Evolutionary conservation across 2,888 invertebrate species (phyloP), one percentile per base, ranked within the genome.

Genomic region (Listrodromus nycthemerus): DNA sequence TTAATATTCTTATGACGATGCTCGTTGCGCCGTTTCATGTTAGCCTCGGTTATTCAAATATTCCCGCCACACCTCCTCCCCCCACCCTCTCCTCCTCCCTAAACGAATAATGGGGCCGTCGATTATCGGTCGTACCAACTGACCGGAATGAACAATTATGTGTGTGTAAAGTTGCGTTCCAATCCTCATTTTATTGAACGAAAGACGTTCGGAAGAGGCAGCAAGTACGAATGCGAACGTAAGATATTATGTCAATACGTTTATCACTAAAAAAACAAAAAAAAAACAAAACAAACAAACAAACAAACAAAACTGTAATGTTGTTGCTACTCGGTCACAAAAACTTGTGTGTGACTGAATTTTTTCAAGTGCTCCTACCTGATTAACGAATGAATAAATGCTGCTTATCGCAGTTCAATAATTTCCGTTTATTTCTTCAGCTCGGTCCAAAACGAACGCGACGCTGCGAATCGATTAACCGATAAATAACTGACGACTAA

Each of bases 321-420:
- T 86, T 79, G 79, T 84, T 80, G 84, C 81, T 84, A 73, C 73
- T 81, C 87, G 87, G 86, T 89, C 87, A 87, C 88, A 76, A 85
- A 84, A 86, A 87, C 86, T 81, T 80, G 82, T 83, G 88, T 86
- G 88, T 87, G 87, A 87, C 85, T 87, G 85, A 87, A 83, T 89
- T 86, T 86, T 83, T 89, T 87, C 86, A 85, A 88, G 88, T 87
- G 89, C 88, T 89, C 88, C 87, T 88, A 88, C 88, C 88, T 88
- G 88, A 89, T 88, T 89, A 88, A 90, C 85, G 74, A 89, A 89
- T 84, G 86, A 90, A 92, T 91, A 91, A 92, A 92, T 86, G 89
- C 92, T 91, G 92, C 91, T 92, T 92, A 89, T 84, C 89, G 91
- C 90, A 90, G 91, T 90, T 90, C 82, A 86, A 86, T 13, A 30